Evolutionary conservation across 1,140 invertebrate genomes (phyloP).

Genomic region (Littorina saxatilis): DNA sequence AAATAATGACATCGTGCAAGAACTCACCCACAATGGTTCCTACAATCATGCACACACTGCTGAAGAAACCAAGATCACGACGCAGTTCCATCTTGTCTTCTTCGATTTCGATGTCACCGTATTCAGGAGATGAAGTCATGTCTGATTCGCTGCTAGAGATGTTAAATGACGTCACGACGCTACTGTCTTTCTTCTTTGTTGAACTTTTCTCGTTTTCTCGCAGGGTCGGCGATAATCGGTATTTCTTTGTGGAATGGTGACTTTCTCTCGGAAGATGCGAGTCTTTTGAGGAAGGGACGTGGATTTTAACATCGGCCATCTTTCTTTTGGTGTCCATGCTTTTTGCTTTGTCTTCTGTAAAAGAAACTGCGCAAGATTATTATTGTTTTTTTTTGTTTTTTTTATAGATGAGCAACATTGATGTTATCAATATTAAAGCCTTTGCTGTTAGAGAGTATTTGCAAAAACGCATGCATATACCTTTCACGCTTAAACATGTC

Average conservation of each 20-base stretch:
- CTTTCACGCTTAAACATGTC: too few species aligned
- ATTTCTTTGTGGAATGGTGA: neutral
- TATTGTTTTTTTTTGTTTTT: too few species aligned
- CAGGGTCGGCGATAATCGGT: neutral
- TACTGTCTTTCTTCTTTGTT: neutral
- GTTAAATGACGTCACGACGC: neutral
- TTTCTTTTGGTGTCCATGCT: too few species aligned
- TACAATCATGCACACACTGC: conserved; percentile 65
- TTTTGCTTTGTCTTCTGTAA: too few species aligned
- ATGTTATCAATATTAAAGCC: too few species aligned
- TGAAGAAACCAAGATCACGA: conserved; percentile 57
- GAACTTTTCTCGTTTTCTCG: neutral
- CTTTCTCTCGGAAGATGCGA: neutral
- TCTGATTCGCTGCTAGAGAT: neutral
- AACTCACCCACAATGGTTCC: conserved; percentile 77
- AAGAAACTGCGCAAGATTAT: too few species aligned
- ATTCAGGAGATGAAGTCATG: too few species aligned
- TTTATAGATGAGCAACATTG: too few species aligned
- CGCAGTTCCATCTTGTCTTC: conserved; percentile 42
- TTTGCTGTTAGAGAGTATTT: too few species aligned
- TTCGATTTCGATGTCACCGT: neutral
- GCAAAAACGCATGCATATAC: too few species aligned
- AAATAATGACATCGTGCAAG: neutral
- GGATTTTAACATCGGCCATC: too few species aligned
- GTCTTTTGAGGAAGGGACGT: neutral